phyloP scores from a whole-genome alignment of 64 coral and sea anemone species.

The Hydrozoanthus tunicans region DNA sequence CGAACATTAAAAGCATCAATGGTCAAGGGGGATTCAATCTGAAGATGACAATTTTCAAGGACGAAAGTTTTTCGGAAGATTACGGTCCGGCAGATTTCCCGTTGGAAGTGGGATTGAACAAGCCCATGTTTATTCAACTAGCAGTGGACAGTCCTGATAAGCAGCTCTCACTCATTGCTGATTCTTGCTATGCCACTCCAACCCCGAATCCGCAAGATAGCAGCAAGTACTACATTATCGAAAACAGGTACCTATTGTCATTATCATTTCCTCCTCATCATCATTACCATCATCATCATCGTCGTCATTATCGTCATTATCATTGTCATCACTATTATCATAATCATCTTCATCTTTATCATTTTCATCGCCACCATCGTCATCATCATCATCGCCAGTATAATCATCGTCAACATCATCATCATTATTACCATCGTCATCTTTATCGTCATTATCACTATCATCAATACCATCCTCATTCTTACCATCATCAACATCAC shows the following conservation, averaged over 20 bases:
- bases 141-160: slow-evolving; percentile 45
- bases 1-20: background rate
- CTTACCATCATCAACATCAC: no score
- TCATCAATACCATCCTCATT: no score
- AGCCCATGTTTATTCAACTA: slow-evolving; percentile 36
- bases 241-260: slow-evolving; percentile 13
- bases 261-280: background rate
- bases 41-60: slow-evolving; percentile 50
- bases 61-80: background rate
- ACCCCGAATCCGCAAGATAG: slow-evolving; percentile 1
- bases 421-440: no score
- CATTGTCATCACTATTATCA: no score
- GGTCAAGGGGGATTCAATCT: slow-evolving; percentile 43
- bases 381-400: no score
- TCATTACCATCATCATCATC: no score
- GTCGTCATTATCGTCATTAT: no score
- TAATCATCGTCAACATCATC: no score
- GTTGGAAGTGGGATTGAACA: slow-evolving; percentile 7
- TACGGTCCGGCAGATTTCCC: slow-evolving; percentile 28
- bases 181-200: slow-evolving; percentile 40
- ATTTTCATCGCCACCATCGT: no score
- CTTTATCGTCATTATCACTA: no score
- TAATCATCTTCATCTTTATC: no score
- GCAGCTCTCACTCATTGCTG: slow-evolving; percentile 42
- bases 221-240: slow-evolving; percentile 45